phyloP scores from a whole-genome alignment of 1,140 invertebrate species.

The Neuroterus valhalla region DNA sequence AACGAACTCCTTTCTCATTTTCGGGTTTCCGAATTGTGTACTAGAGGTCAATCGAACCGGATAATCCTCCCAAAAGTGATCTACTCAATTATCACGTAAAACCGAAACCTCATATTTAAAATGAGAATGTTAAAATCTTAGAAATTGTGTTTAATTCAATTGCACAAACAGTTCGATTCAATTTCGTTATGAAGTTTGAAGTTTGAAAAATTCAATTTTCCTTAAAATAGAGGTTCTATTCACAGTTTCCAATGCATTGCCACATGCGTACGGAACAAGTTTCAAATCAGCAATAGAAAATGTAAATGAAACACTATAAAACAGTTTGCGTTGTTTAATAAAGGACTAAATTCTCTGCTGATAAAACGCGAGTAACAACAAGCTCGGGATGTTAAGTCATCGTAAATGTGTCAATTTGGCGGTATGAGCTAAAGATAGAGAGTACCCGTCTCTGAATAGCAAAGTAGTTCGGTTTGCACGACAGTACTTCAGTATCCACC shows the following conservation, averaged over 20 bases:
- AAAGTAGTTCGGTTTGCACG: conserved; percentile 32
- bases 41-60: too few relatives aligned
- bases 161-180: too few relatives aligned
- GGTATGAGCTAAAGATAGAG: neutral
- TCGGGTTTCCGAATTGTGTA: too few relatives aligned
- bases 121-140: too few relatives aligned
- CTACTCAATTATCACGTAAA: too few relatives aligned
- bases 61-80: too few relatives aligned
- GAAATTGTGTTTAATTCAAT: too few relatives aligned
- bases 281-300: neutral
- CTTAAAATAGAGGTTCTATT: too few relatives aligned
- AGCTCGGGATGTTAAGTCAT: neutral
- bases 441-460: conserved; percentile 8
- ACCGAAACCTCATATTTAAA: too few relatives aligned
- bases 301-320: conserved; percentile 9
- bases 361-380: neutral
- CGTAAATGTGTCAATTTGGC: conserved; percentile 12
- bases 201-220: too few relatives aligned
- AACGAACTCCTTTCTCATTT: too few relatives aligned
- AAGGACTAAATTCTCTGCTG: conserved; percentile 13
- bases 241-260: neutral
- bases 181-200: too few relatives aligned
- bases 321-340: neutral
- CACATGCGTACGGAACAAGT: neutral
- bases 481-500: conserved; percentile 22